Evolutionary conservation across 2,113 vertebrate genomes (phyloP), one percentile per base, ranked within the genome.

Genomic region (Caranx ignobilis): DNA sequence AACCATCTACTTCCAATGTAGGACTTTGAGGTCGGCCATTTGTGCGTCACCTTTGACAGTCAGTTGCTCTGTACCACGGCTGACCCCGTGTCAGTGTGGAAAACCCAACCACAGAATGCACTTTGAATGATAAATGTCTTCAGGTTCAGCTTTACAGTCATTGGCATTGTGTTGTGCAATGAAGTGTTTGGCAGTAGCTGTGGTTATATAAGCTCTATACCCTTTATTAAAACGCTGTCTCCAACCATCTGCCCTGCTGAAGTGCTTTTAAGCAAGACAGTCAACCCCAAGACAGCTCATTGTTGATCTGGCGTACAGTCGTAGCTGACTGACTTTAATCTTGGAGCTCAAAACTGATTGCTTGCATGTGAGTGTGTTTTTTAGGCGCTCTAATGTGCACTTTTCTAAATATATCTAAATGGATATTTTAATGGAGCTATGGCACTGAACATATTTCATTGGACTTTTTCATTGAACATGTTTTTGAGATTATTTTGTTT

Each of bases 1-100:
- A 85, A 85, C 56, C 83, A 59, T 82, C 71, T 75, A 76, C 55
- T 71, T 82, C 82, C 75, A 86, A 80, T 56, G 68, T 50, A 56
- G 74, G 81, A 75, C 21, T 31, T 81, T 56, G 66, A 82, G 75
- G 50, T 80, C 66, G 77, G 7, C 79, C 82, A 62, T 60, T 41
- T 80, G 75, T 81, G 48, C 15, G 31, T 81, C 47, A 16, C 57
- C 78, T 85, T 85, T 87, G 75, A 88, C 71, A 48, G 66, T 41
- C 70, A 16, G 10, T 64, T 39, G 13, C 61, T 54, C 52, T 32
- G 35, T 41, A 74, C n/a, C 71, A 50, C 63, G 75, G 59, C 21
- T 5, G 26, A 64, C 39, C 26, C 21, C 35, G 64, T 69, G 67
- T 56, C 54, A 47, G 39, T 68, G 73, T 73, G 72, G 19, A 64